Conservation (phyloP, 2,113 vertebrate genomes). For the Lophotis ruficrista region DNA sequence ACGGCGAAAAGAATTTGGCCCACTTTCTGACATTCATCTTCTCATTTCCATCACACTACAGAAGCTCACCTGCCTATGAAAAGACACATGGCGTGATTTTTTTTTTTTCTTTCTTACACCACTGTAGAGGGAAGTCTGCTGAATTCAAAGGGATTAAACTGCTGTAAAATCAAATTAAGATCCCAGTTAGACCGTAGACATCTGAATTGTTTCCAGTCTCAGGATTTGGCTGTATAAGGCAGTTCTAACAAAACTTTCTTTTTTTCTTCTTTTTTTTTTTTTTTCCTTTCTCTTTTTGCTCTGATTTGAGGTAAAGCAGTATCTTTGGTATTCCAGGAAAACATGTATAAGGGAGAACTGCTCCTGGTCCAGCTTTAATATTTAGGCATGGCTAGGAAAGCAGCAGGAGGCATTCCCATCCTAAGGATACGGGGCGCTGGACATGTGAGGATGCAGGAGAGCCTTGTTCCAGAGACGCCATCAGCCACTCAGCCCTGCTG, state of each 20-base stretch:
- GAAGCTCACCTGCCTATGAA: constrained; percentile 68
- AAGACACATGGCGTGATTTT: constrained; percentile 53
- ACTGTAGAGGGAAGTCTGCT: constrained; percentile 46
- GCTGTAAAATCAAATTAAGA: constrained; percentile 67
- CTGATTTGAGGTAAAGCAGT: neutral
- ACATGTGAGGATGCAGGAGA: neutral
- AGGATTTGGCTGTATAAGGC: constrained; percentile 7
- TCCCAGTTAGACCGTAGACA: constrained; percentile 45
- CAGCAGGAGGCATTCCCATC: neutral
- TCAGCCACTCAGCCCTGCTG: neutral
- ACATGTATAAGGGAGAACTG: neutral
- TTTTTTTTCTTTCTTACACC: constrained; percentile 35
- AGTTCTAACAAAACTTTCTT: neutral
- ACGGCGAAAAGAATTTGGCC: constrained; percentile 61
- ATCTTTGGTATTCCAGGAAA: neutral
- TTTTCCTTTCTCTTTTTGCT: neutral
- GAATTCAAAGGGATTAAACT: constrained; percentile 64
- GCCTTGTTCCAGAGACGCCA: neutral
- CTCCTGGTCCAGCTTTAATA: neutral
- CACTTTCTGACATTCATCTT: constrained; percentile 69
- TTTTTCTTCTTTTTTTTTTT: neutral
- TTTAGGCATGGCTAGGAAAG: neutral
- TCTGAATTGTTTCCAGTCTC: constrained; percentile 61
- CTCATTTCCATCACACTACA: constrained; percentile 68
- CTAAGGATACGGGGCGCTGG: neutral